Evolutionary conservation across 2,888 invertebrate species (phyloP), one percentile per base, ranked within the genome.

Genomic region (Pheosia tremula): DNA sequence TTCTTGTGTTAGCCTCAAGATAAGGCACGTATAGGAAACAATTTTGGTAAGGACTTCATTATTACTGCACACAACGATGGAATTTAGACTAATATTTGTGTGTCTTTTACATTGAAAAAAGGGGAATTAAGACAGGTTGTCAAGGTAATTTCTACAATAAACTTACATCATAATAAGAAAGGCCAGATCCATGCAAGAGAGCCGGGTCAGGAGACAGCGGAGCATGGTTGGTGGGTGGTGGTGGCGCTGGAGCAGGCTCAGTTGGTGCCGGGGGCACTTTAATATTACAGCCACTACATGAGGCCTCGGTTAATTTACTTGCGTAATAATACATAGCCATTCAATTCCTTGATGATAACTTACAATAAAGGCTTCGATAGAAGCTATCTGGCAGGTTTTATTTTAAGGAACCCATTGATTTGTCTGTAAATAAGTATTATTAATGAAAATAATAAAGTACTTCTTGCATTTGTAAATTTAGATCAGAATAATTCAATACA

Each of bases 311-410:
- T 83, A 95, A 87, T 90, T 95, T 95, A 92, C 95, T 95, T 82
- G 95, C 96, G 94, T 95, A 96, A 86, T 95, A 96, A 94, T 96
- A 96, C 95, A 96, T 95, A 93, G 95, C 95, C 94, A 94, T 94
- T 90, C 89, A 93, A 88, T 87, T 87, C 84, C 84, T 74, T 70
- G 78, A 78, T 74, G 69, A 70, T 78, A 75, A 79, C 73, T 83
- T 74, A 75, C 62, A 68, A 74, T 82, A 80, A 64, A 59, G 56
- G 78, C 83, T 80, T 79, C 78, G 66, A 71, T 56, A 61, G 78
- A 82, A 85, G 80, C 82, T 77, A 59, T 63, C 60, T 71, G 68
- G 63, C 68, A 71, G 70, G 68, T 62, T 74, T 79, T 79, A 82
- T 62, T 61, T 78, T 71, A 77, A 77, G 72, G 77, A 79, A 77